Evolutionary conservation across 1,140 invertebrate species (phyloP).

Genomic region (Odontomachus brunneus): DNA sequence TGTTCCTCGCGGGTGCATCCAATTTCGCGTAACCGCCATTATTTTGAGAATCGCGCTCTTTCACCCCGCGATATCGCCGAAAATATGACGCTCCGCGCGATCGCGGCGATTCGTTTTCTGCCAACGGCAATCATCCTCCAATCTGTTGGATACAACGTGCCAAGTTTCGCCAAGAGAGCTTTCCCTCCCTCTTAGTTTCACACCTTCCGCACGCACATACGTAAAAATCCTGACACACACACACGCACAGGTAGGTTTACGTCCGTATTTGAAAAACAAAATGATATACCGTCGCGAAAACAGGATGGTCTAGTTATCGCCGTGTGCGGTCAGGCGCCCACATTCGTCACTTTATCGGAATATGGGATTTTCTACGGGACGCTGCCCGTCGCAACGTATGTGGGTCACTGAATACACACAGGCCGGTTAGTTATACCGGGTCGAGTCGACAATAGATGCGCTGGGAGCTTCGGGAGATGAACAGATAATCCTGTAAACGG

Average conservation of each 20-base stretch:
- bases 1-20: neutral
- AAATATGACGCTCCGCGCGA: slow-evolving; percentile 3
- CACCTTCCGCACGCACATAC: too few relatives aligned
- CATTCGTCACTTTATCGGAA: slow-evolving; percentile 64
- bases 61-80: neutral
- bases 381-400: slow-evolving; percentile 55
- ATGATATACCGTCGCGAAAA: slow-evolving; percentile 40
- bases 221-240: too few relatives aligned
- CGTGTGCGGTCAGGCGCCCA: neutral
- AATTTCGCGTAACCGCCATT: slow-evolving; percentile 1
- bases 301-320: slow-evolving; percentile 36
- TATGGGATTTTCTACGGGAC: slow-evolving; percentile 66
- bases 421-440: slow-evolving; percentile 50
- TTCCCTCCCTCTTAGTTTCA: neutral
- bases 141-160: slow-evolving; percentile 17
- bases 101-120: slow-evolving; percentile 3
- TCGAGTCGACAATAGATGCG: slow-evolving; percentile 62
- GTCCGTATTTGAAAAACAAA: slow-evolving; percentile 39
- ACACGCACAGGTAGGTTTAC: slow-evolving; percentile 1
- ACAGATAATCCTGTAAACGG: slow-evolving; percentile 45
- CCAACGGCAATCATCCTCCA: slow-evolving; percentile 28
- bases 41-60: slow-evolving; percentile 7
- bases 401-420: slow-evolving; percentile 58
- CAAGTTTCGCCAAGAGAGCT: neutral
- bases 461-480: slow-evolving; percentile 36